Percentiles rank a stretch among this genome's conserved stretches.
Conservation (phyloP, 2,888 invertebrate species). For the Sphaerophoria taeniata region DNA sequence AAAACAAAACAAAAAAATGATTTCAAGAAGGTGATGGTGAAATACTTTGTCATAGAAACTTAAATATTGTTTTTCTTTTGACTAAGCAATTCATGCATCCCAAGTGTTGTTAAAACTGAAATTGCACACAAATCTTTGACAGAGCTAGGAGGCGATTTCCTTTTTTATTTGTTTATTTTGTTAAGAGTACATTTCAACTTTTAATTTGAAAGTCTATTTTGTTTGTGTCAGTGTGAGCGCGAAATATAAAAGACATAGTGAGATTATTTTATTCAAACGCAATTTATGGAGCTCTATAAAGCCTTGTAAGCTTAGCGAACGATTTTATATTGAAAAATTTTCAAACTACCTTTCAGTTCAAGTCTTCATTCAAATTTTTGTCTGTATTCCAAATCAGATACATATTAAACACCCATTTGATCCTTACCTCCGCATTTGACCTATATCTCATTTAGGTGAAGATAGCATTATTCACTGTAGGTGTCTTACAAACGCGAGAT, state of each 20-base stretch:
- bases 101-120: constrained; percentile 36
- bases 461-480: too few relatives aligned
- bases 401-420: too few relatives aligned
- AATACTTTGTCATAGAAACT: constrained; percentile 17
- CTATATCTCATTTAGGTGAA: too few relatives aligned
- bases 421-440: too few relatives aligned
- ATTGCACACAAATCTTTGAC: constrained; percentile 46
- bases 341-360: too few relatives aligned
- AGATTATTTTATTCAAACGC: constrained; percentile 3
- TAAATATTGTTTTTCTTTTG: constrained; percentile 27
- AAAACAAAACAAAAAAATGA: constrained; percentile 9
- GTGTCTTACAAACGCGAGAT: too few relatives aligned
- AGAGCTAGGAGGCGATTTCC: constrained; percentile 48
- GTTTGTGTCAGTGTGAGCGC: constrained; percentile 68
- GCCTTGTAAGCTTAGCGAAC: not conserved
- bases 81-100: constrained; percentile 33
- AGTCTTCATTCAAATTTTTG: too few relatives aligned
- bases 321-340: too few relatives aligned
- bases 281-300: not conserved
- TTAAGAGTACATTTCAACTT: constrained; percentile 70
- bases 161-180: constrained; percentile 49
- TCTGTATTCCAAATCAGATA: too few relatives aligned
- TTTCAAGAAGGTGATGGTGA: constrained; percentile 30
- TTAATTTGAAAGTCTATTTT: constrained; percentile 65
- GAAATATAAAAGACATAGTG: constrained; percentile 54